Conservation (phyloP, 2,113 vertebrate genomes). For the Burhinus oedicnemus region DNA sequence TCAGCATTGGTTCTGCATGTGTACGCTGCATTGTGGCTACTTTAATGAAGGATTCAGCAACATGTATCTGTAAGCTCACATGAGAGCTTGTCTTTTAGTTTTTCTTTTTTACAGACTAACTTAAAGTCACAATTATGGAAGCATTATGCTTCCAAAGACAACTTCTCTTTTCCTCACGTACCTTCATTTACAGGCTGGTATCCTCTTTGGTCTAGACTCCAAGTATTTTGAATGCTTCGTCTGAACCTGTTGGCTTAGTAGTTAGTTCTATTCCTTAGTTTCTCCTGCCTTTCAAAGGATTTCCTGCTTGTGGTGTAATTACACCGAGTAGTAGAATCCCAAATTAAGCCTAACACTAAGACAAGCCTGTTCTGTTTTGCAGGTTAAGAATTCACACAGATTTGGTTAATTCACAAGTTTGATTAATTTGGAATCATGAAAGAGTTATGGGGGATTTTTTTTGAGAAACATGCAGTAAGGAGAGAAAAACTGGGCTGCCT, state of each 20-base stretch:
- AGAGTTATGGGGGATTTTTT: neutral
- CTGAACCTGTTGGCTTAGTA: neutral
- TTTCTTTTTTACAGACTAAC: neutral
- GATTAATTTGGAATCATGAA: neutral
- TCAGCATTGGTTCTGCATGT: neutral
- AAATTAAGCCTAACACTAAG: neutral
- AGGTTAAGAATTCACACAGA: neutral
- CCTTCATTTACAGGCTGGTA: neutral
- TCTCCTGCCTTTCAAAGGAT: neutral
- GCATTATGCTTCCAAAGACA: neutral
- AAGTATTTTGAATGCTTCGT: neutral
- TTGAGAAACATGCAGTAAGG: neutral
- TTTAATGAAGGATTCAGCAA: conserved; percentile 17
- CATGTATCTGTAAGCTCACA: neutral
- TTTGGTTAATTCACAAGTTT: neutral
- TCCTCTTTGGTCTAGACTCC: neutral
- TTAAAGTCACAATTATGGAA: neutral
- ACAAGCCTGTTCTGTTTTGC: neutral
- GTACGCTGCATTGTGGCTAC: neutral
- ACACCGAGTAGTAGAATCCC: neutral
- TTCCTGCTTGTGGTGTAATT: neutral
- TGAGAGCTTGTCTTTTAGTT: neutral
- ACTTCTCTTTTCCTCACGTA: neutral
- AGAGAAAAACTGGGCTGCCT: neutral
- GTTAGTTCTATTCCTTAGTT: neutral